Evolutionary conservation across 2,888 invertebrate species (phyloP), one percentile per base, ranked within the genome.

Genomic region (Masnerella sp.): DNA sequence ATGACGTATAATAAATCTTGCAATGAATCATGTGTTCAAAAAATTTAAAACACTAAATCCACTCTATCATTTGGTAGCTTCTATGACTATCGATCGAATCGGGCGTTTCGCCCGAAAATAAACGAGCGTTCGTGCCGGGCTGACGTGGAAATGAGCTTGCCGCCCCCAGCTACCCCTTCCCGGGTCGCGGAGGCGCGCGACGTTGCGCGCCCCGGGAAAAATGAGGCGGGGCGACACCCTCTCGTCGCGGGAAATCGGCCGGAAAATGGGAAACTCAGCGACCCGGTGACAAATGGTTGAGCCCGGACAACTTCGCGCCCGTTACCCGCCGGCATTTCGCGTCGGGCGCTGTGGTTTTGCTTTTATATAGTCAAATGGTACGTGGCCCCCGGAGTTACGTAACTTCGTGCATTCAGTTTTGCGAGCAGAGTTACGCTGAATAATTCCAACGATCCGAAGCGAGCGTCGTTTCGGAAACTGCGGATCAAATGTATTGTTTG

Each of bases 221-320:
- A 72, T 52, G 71, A 61, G 72, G 28, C 25, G 75, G 76, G 58
- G 61, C 78, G 79, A 80, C 30, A 62, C 80, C 80, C 78, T 80
- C 79, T 80, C 81, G 82, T 79, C 79, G 82, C 79, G 78, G 82
- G 83, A 85, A 87, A 87, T 87, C 87, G 86, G 81, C 76, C 78
- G 87, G 87, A 87, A 87, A 87, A 87, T 87, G 84, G 86, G 83
- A 87, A 87, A 86, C 81, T 83, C 86, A 84, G 85, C 82, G 83
- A 79, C 83, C 81, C 81, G 82, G 85, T 87, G 87, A 87, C 87
- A 87, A 87, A 87, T 86, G 85, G 84, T 84, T 79, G 82, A 82
- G 81, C 80, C 80, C 80, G 54, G 72, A 51, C 70, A 70, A 74
- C 67, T 74, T 74, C 25, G 70, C 71, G 51, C 61, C 67, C 67